Conservation (phyloP, 2,888 invertebrate genomes). For the Catocala sponsa region DNA sequence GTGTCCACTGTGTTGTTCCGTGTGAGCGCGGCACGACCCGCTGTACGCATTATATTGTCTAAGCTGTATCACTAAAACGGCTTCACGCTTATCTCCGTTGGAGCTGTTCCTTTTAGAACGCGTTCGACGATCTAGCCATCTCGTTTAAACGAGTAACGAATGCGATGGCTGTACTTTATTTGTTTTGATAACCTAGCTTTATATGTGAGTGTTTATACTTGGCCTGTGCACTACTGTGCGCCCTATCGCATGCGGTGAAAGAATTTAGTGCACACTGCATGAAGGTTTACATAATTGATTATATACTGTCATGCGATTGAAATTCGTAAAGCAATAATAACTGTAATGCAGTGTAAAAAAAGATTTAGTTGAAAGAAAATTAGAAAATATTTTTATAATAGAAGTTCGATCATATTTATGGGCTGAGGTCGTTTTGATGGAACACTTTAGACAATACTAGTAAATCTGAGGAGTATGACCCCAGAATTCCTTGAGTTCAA, state of each 20-base stretch:
- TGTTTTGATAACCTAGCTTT: background rate
- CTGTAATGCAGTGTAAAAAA: background rate
- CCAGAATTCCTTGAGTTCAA: conserved; percentile 9
- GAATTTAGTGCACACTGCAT: no score
- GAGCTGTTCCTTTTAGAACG: background rate
- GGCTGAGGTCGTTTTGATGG: conserved; percentile 12
- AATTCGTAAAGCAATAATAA: conserved; percentile 10
- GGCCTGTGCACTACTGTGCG: conserved; percentile 1
- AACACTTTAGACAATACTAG: conserved; percentile 39
- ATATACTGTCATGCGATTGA: background rate
- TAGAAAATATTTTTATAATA: background rate
- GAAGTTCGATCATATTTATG: background rate
- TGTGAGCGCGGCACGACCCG: conserved; percentile 1
- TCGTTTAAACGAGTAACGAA: no score
- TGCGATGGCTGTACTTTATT: no score
- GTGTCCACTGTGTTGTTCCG: background rate
- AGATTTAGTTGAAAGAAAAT: background rate
- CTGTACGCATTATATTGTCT: conserved; percentile 12
- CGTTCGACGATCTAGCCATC: no score
- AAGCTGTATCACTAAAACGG: conserved; percentile 19
- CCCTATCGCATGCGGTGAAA: no score
- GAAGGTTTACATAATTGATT: no score
- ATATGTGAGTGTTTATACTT: background rate
- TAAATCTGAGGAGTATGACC: conserved; percentile 20
- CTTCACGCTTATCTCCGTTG: background rate